phyloP scores from a whole-genome alignment of 2,888 invertebrate genomes.

The Lithophane semibrunnea region DNA sequence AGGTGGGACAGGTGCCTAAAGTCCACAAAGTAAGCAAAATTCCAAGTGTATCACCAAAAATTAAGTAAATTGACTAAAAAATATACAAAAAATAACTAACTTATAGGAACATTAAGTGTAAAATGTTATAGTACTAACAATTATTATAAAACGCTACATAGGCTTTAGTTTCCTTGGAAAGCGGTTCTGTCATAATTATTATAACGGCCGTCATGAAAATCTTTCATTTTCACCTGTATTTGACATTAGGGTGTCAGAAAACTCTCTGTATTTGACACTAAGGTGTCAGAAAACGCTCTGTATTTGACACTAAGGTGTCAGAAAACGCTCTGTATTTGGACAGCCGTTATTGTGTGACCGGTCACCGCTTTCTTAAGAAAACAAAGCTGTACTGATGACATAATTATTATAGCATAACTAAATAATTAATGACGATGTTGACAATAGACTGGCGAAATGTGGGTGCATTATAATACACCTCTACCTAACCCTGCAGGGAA shows the following conservation, averaged over 20 bases:
- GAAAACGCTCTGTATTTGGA: not conserved
- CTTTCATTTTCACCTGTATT: not conserved
- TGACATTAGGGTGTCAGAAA: not conserved
- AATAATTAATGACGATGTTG: not conserved
- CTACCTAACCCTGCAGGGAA: not conserved
- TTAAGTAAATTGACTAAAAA: constrained; percentile 39
- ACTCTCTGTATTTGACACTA: not conserved
- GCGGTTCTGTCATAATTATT: not conserved
- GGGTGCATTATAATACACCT: not conserved
- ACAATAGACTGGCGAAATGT: not conserved
- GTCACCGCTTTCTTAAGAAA: not conserved
- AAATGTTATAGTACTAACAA: constrained; percentile 20
- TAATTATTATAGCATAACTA: not conserved
- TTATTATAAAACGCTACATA: not conserved
- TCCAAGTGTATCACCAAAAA: not conserved
- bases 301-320: not conserved
- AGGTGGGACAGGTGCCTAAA: not conserved
- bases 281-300: not conserved
- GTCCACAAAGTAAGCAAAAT: not conserved
- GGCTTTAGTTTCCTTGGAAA: not conserved
- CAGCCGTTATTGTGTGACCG: not conserved
- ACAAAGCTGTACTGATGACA: not conserved
- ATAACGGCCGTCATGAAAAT: not conserved
- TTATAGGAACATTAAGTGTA: constrained; percentile 56
- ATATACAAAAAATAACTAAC: constrained; percentile 46